Base-by-base conservation (phyloP, 2,797 vertebrate genomes). In the Neosilurus mollespiculum region DNA sequence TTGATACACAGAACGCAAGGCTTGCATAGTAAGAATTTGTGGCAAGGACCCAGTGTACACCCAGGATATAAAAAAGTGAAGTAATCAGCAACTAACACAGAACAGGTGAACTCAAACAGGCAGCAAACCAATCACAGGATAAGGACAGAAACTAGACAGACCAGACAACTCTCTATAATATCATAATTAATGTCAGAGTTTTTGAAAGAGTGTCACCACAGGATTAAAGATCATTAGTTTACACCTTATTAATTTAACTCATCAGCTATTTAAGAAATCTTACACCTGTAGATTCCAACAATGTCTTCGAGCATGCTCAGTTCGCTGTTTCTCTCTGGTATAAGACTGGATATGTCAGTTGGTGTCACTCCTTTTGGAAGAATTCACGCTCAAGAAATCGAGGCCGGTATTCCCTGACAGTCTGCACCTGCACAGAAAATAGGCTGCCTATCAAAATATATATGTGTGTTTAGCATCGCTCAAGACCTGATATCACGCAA, bases 391-490 rank as follows among this genome's bases (percentile, higher is more conserved):
- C 9, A 1, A 12, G n/a, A 72, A 72, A 72, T 53, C 53, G 69
- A 26, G 53, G 49, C 70, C 22, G 14, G 51, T 18, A 73, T 78
- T 43, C 22, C 76, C 24, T 62, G 49, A 53, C 24, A 72, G n/a
- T 43, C 30, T 53, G 54, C 34, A 18, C 59, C 43, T 43, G 53
- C 34, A 9, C 54, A n/a, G 66, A 73, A 66, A 80, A 80, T 49
- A 58, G 7, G 65, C n/a, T 78, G 37, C 65, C 24, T 61, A 11
- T 18, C 12, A 51, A n/a, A 43, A 15, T 73, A 43, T 53, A 11
- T 72, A 49, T 16, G 49, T 75, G 26, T 65, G 20, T 69, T n/a
- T 70, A 51, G 49, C 73, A 56, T 77, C 67, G 64, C 20, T 84
- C 22, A 22, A 56, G 67, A 53, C 43, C 58, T 49, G 26, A 70